Evolutionary conservation across 2,888 invertebrate species (phyloP).

Genomic region (Aphelenchoides bicaudatus): DNA sequence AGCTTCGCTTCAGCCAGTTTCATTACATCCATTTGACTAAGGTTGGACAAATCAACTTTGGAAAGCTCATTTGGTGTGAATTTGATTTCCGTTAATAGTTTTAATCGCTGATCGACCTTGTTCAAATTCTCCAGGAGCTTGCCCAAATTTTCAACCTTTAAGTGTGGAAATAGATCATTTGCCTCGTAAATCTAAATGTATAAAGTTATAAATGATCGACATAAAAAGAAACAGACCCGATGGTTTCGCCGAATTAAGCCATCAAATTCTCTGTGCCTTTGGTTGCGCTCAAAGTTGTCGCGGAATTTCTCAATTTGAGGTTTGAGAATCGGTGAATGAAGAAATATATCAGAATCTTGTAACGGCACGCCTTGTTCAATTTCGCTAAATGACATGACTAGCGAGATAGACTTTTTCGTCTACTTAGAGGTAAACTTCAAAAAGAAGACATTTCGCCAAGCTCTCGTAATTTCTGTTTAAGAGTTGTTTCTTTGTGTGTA

Average conservation of each 20-base stretch:
- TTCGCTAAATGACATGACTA: slow-evolving; percentile 20
- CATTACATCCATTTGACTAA: slow-evolving; percentile 33
- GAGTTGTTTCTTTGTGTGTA: too few species aligned
- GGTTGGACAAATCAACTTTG: slow-evolving; percentile 18
- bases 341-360: slow-evolving; percentile 20
- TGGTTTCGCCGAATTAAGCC: slow-evolving; percentile 30
- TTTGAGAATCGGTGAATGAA: slow-evolving; percentile 22
- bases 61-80: slow-evolving; percentile 16
- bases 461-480: too few species aligned
- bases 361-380: slow-evolving; percentile 17
- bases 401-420: too few species aligned
- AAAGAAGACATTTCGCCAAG: too few species aligned
- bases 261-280: slow-evolving; percentile 31
- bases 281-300: slow-evolving; percentile 28
- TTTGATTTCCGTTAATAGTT: not conserved
- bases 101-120: not conserved
- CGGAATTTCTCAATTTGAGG: slow-evolving; percentile 31
- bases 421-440: too few species aligned
- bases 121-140: not conserved
- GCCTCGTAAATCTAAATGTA: slow-evolving; percentile 16
- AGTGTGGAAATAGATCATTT: not conserved
- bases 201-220: not conserved
- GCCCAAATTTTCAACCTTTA: slow-evolving; percentile 1
- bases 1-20: slow-evolving; percentile 26
- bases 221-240: slow-evolving; percentile 19